Evolutionary conservation across 35 echinoderm and acorn worm genomes (phyloP), one percentile per base, ranked within the genome.

Genomic region (Eucidaris tribuloides): DNA sequence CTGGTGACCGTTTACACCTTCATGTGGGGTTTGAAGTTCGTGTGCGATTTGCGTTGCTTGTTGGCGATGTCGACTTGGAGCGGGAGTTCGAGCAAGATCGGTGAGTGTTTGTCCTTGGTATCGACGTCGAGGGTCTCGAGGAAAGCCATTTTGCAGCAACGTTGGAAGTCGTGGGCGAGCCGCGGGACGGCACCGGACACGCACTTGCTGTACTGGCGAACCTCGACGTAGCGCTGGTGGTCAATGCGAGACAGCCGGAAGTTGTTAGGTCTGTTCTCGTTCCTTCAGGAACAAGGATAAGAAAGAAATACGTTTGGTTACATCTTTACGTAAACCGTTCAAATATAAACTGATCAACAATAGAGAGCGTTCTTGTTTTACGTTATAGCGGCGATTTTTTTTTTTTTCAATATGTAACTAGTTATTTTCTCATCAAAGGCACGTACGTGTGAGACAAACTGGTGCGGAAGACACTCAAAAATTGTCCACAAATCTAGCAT

Each of bases 81-180:
- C 11, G 68, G 68, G 68, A 74, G 68, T 40, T 74, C 68, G 28
- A 74, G 68, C 68, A 74, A 42, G 68, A 74, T 41, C n/a, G 68
- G 68, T 40, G 25, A 24, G 34, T 43, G 35, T 14, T 24, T 6
- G 27, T 38, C 33, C 35, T 74, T 40, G 68, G 41, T 22, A 34
- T 27, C 61, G 13, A 54, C 48, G 68, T 74, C 68, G 14, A 74
- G 68, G 68, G 68, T 74, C 6, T 74, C 68, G 68, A 74, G 80
- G 77, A 66, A 88, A 31, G 85, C 85, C 19, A 52, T 39, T 55
- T 88, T 65, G 44, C 85, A 88, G 85, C 85, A 88, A 17, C 22
- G 58, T 39, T 79, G 56, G 62, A 88, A 88, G 15, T 88, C 85
- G 6, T 79, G 54, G 0, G 85, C 54, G 14, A 80, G 60, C 45